Evolutionary conservation across 1,140 invertebrate species (phyloP), one percentile per base, ranked within the genome.

Genomic region (Babylonia areolata): DNA sequence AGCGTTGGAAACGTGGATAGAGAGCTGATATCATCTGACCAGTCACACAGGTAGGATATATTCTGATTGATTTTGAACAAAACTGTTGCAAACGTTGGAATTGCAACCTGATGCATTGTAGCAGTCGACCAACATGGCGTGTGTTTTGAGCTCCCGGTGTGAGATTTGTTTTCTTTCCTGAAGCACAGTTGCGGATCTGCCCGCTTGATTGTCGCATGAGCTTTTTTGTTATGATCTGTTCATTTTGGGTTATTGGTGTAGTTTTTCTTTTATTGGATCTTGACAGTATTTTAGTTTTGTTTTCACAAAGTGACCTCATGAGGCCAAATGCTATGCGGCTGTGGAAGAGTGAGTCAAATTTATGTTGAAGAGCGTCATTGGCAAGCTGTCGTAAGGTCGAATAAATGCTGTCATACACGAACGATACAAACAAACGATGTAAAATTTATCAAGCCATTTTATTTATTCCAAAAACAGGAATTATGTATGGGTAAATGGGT

Each of bases 61-160:
- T 83, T 75, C n/a, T 77, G 40, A 31, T 28, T 79, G 51, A 82
- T 77, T 58, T 31, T 37, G 64, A 51, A 20, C 51, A 69, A 75
- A 33, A 54, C 40, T 80, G 54, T 58, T 80, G 46, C 51, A 80
- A 71, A 81, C 77, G 58, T 85, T 42, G 54, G 84, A 81, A 85
- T 77, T 86, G 69, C 85, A 86, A 86, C 85, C 85, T 86, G 85
- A 86, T 86, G 85, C 85, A 54, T 81, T 35, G 17, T n/a, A 58
- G 84, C 82, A 83, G 86, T 87, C 80, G 51, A 86, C 80, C 87
- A 88, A 88, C 86, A 87, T 88, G 89, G 89, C 87, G 86, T 82
- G 79, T 81, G 75, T 31, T 84, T 81, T 54, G 37, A 37, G 73
- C 73, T 37, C 15, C 58, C 58, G 58, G 58, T 64, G 58, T 64